phyloP scores from a whole-genome alignment of 2,888 invertebrate species.

The Plagiodera versicolora region DNA sequence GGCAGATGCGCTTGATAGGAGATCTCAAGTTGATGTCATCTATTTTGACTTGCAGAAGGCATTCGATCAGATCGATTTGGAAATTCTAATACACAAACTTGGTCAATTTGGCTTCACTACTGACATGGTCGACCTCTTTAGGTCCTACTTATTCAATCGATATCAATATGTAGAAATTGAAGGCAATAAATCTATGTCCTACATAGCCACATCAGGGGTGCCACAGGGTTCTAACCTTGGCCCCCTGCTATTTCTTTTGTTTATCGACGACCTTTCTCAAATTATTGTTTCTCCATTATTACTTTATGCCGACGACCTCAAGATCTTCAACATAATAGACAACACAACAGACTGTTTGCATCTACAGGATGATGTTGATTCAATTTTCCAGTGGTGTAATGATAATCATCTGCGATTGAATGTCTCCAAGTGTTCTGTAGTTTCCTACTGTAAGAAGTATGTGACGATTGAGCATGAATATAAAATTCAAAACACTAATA shows the following conservation, averaged over 20 bases:
- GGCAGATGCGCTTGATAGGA: not conserved
- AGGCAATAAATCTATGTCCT: not conserved
- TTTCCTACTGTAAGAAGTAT: not conserved
- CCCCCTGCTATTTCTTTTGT: not conserved
- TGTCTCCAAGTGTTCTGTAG: not conserved
- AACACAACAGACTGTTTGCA: not conserved
- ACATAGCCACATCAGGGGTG: not conserved
- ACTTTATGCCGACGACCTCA: not conserved
- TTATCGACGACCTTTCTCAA: not conserved
- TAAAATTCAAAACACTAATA: not conserved
- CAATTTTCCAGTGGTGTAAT: not conserved
- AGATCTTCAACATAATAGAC: not conserved
- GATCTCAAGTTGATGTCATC: constrained; percentile 6
- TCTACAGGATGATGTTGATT: not conserved
- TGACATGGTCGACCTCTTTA: not conserved
- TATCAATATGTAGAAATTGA: not conserved
- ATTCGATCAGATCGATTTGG: not conserved
- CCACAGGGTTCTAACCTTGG: not conserved
- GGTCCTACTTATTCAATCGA: not conserved
- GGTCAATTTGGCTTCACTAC: not conserved
- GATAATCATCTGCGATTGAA: not conserved
- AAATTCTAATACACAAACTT: not conserved
- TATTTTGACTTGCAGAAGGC: constrained; percentile 12
- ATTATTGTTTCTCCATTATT: not conserved
- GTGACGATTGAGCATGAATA: not conserved